Evolutionary conservation across 2,888 invertebrate species (phyloP), one percentile per base, ranked within the genome.

Genomic region (Oxyteleia sp.): DNA sequence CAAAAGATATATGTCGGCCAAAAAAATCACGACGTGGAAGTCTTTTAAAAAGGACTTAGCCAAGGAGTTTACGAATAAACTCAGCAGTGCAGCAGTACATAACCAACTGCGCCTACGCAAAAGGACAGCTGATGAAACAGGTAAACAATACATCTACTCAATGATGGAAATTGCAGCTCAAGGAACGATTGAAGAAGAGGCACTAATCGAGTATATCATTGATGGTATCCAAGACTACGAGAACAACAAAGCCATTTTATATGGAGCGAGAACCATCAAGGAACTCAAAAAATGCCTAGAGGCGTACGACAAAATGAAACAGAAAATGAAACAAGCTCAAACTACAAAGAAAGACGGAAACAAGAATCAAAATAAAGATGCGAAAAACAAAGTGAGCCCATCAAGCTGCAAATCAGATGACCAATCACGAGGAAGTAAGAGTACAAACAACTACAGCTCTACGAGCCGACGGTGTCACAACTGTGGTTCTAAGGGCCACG

Each of bases 91-190:
- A 2, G 13, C 20, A n/a, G 57, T 87, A 3, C 85, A 87, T 41
- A 32, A 20, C 2, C 59, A 81, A 15, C 38, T 85, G 4, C 23
- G 18, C 0, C 59, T 29, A 18, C 69, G 80, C 0, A 85, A 68
- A 23, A 72, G 53, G 10, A 61, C 80, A 10, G 18, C 51, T 0
- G 29, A 41, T 26, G 84, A 86, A 57, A 86, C 18, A 1, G 38
- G 35, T 7, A 41, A 71, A 15, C 71, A 86, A n/a, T 87, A 87
- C 45, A 32, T 84, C 0, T 84, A 80, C 4, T 68, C 63, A 0
- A 86, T 87, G 84, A 63, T 55, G 13, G 76, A 78, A 15, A 87
- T 85, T 15, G 84, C 80, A 0, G 76, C 59, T 1, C 72, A 86
- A 63, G 84, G 75, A 0, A 3, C 66, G 8, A 16, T 87, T 0